Base-by-base conservation (phyloP, 2,797 vertebrate genomes). In the Tokudaia muenninki region DNA sequence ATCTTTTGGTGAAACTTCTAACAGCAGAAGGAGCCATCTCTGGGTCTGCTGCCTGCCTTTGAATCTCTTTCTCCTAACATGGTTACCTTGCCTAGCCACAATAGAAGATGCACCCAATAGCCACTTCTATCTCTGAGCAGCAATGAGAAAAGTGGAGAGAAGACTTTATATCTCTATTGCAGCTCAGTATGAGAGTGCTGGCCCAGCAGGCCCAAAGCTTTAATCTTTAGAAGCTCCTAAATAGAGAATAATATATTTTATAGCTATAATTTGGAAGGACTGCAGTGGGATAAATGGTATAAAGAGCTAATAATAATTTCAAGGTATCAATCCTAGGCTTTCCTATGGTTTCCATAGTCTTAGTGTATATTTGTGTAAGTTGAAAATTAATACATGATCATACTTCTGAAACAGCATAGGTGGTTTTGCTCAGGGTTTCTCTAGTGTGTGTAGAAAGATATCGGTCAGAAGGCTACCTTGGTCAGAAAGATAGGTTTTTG, bases 401-500 rank as follows among this genome's bases (percentile, higher is more conserved):
- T 50, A 78, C 72, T 87, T 41, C 82, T 31, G 37, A 77, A 90
- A 57, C 34, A 80, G 77, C 50, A 14, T 47, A 65, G 2, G 6
- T 83, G 47, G 80, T 91, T 91, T 93, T 95, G 31, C 47, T 29
- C 41, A 41, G 4, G 9, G 52, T 77, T 92, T 91, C 55, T 41
- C 41, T 67, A 47, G 50, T 63, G 11, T 57, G 10, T 75, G 13
- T 29, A 1, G n/a, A 82, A 86, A 82, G 26, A n/a, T 19, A 59
- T 21, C 0, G 26, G n/a, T 9, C 17, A 6, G 31, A 63, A 65
- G 31, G 55, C 37, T 16, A 1, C 11, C 10, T 31, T 6, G n/a
- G 26, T 84, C 59, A 63, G 37, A 47, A 37, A 84, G 65, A 55
- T 72, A 13, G 24, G 50, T 29, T 93, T 82, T 79, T 79, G 19